Evolutionary conservation across 2,888 invertebrate species (phyloP).

Genomic region (Blera fallax): DNA sequence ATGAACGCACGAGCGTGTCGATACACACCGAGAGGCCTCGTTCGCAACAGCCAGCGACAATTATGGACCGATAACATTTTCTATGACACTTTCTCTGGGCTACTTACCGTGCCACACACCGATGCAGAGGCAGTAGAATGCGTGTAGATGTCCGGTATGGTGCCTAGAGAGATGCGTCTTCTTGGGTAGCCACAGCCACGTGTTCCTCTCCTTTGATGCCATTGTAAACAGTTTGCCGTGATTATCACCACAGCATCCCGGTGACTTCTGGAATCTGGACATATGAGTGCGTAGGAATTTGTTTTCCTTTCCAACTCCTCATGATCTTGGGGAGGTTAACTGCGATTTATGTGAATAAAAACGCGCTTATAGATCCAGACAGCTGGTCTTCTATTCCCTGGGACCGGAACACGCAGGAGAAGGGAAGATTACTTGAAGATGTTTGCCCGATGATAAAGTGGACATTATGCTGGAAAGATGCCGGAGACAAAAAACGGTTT

Average conservation of each 20-base stretch:
- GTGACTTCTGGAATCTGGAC: slow-evolving; percentile 70
- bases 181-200: slow-evolving; percentile 64
- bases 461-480: slow-evolving; percentile 64
- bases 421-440: slow-evolving; percentile 66
- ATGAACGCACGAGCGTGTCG: slow-evolving; percentile 23
- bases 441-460: slow-evolving; percentile 65
- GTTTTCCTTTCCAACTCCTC: slow-evolving; percentile 22
- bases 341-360: too few species aligned
- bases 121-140: slow-evolving; percentile 36
- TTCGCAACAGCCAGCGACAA: slow-evolving; percentile 34
- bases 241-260: slow-evolving; percentile 65
- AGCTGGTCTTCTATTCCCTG: slow-evolving; percentile 49
- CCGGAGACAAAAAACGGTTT: slow-evolving; percentile 52
- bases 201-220: slow-evolving; percentile 54
- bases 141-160: slow-evolving; percentile 36
- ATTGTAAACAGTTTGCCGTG: slow-evolving; percentile 62
- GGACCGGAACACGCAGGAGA: not conserved
- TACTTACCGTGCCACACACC: slow-evolving; percentile 37
- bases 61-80: slow-evolving; percentile 69
- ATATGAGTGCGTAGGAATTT: slow-evolving; percentile 69
- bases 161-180: slow-evolving; percentile 40
- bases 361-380: slow-evolving; percentile 58
- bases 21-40: not conserved
- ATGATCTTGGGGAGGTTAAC: not conserved
- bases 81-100: slow-evolving; percentile 72